Conservation (phyloP, 2,888 invertebrate genomes). For the Proisotoma minuta region DNA sequence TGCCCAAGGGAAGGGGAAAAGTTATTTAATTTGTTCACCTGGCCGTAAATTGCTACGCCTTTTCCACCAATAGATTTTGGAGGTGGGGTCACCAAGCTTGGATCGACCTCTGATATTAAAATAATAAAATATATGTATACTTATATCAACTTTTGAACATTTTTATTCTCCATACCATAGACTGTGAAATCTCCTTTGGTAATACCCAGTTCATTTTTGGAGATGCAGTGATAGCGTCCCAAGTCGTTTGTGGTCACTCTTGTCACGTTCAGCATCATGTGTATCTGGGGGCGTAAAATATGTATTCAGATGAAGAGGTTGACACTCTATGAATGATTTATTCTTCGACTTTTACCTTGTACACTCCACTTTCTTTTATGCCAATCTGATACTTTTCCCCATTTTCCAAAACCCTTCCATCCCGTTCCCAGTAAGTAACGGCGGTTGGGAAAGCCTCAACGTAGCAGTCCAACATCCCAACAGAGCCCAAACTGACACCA, state of each 20-base stretch:
- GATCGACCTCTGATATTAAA: conserved; percentile 51
- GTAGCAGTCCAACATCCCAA: conserved; percentile 69
- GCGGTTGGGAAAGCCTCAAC: conserved; percentile 85
- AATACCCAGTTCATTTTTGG: conserved; percentile 74
- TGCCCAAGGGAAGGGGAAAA: not conserved
- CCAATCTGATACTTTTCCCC: conserved; percentile 63
- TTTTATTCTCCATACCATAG: conserved; percentile 55
- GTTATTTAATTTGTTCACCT: too few species aligned
- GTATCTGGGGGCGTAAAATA: conserved; percentile 60
- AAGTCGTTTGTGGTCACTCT: conserved; percentile 65
- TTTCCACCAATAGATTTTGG: conserved; percentile 50
- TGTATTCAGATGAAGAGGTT: not conserved
- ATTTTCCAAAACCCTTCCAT: conserved; percentile 67
- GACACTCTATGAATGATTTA: not conserved
- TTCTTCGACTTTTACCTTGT: conserved; percentile 54
- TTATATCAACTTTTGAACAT: conserved; percentile 13
- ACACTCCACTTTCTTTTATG: conserved; percentile 55
- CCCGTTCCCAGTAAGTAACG: conserved; percentile 78
- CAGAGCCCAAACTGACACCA: conserved; percentile 65
- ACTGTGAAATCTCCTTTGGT: conserved; percentile 69
- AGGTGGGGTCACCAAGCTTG: conserved; percentile 55
- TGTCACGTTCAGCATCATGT: conserved; percentile 73
- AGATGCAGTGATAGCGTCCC: conserved; percentile 74
- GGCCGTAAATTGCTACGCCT: conserved; percentile 57
- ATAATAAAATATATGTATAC: not conserved